These are phyloP conservation scores for Ctenopoma kingsleyae DNA, from an alignment of 2,797 vertebrate species.

Conservation along the genomic window DNA sequence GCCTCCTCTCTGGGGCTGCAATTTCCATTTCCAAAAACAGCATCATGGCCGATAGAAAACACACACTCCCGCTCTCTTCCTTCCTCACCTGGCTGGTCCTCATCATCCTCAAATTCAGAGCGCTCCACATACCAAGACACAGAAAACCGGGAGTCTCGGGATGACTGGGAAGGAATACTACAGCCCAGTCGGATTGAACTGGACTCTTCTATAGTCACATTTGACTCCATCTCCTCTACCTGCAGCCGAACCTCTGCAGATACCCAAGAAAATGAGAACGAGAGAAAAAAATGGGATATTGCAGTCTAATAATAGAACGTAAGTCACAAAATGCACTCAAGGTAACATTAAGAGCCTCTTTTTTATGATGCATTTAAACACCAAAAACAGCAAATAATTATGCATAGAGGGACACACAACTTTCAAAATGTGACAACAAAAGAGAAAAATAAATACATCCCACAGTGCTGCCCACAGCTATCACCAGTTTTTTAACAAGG, in stretches of 20 bases:
- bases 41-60: conserved; percentile 91
- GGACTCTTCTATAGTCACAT: conserved; percentile 90
- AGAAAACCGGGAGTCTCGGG: conserved; percentile 92
- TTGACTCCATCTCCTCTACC: conserved; percentile 90
- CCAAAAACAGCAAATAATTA: not conserved
- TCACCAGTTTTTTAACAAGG: conserved; percentile 46
- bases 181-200: conserved; percentile 91
- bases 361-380: not conserved
- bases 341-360: not conserved
- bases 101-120: conserved; percentile 61
- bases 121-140: conserved; percentile 93
- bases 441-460: conserved; percentile 41
- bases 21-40: conserved; percentile 90
- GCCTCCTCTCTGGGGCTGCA: conserved; percentile 83
- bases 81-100: conserved; percentile 65
- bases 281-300: not conserved
- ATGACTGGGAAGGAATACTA: conserved; percentile 91
- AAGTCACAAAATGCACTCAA: not conserved
- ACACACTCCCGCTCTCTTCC: conserved; percentile 76
- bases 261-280: not conserved
- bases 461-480: conserved; percentile 43
- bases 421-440: conserved; percentile 42
- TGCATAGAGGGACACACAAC: conserved; percentile 35
- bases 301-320: not conserved
- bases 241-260: conserved; percentile 89